These are phyloP conservation scores for Ptychoptera albimana DNA, from an alignment of 2,888 invertebrate genomes.

Conservation along the genomic window DNA sequence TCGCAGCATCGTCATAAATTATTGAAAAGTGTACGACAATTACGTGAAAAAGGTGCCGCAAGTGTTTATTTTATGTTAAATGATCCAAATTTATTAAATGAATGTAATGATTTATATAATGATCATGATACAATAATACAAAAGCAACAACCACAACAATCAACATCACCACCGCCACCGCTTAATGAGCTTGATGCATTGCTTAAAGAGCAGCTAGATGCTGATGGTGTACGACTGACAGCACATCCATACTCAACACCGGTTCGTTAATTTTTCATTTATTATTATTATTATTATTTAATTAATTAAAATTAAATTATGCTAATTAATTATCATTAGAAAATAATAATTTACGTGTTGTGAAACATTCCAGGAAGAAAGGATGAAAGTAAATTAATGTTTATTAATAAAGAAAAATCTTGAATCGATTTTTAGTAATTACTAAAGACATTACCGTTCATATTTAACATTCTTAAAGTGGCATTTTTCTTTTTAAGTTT, in stretches of 20 bases:
- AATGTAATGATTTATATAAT: slow-evolving; percentile 33
- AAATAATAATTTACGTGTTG: no score
- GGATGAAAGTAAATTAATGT: no score
- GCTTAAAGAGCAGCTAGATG: slow-evolving; percentile 66
- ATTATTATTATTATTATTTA: background rate
- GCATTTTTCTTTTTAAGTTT: no score
- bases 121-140: slow-evolving; percentile 20
- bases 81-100: slow-evolving; percentile 42
- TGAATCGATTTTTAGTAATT: no score
- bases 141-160: background rate
- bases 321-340: no score
- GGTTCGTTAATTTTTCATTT: slow-evolving; percentile 50
- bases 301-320: no score
- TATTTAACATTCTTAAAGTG: no score
- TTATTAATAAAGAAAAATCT: no score
- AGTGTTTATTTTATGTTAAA: slow-evolving; percentile 87
- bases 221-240: slow-evolving; percentile 73
- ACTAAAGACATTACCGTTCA: no score
- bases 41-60: slow-evolving; percentile 83
- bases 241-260: slow-evolving; percentile 82
- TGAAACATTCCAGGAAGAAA: no score
- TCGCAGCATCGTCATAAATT: slow-evolving; percentile 64
- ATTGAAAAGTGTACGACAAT: slow-evolving; percentile 66
- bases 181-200: slow-evolving; percentile 51
- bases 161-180: slow-evolving; percentile 28